phyloP scores from a whole-genome alignment of 2,797 vertebrate species.

The Rhyacichthys aspro region DNA sequence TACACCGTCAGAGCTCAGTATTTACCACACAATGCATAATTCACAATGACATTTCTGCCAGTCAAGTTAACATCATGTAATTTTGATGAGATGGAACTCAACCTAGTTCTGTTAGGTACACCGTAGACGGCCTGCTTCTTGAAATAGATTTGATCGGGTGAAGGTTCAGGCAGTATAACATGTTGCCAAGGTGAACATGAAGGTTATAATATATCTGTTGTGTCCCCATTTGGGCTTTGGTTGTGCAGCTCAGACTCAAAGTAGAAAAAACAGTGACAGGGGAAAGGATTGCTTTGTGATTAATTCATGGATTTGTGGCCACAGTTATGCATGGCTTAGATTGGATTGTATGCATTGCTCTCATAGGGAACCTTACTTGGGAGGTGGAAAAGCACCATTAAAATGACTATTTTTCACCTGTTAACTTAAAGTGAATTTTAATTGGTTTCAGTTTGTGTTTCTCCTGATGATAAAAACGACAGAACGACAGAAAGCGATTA shows the following conservation, averaged over 20 bases:
- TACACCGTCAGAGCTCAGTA: constrained; percentile 44
- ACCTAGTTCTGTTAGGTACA: constrained; percentile 30
- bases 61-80: constrained; percentile 61
- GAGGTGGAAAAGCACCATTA: not conserved
- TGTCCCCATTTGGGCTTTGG: not conserved
- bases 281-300: constrained; percentile 23
- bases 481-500: too few relatives aligned
- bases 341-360: constrained; percentile 8
- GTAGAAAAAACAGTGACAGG: not conserved
- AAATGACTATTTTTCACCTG: too few relatives aligned
- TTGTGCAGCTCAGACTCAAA: not conserved
- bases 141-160: constrained; percentile 4
- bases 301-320: constrained; percentile 33
- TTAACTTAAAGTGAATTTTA: too few relatives aligned
- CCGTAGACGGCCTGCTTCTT: not conserved
- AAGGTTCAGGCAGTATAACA: constrained; percentile 11
- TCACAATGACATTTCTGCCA: constrained; percentile 61
- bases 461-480: too few relatives aligned
- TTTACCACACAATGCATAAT: constrained; percentile 73
- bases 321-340: constrained; percentile 28
- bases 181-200: constrained; percentile 22
- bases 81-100: constrained; percentile 56
- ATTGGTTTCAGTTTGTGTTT: too few relatives aligned
- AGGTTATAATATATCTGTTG: constrained; percentile 1
- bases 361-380: constrained; percentile 9